Conservation (phyloP, 2,797 vertebrate species). For the Ctenosaura bakeri region DNA sequence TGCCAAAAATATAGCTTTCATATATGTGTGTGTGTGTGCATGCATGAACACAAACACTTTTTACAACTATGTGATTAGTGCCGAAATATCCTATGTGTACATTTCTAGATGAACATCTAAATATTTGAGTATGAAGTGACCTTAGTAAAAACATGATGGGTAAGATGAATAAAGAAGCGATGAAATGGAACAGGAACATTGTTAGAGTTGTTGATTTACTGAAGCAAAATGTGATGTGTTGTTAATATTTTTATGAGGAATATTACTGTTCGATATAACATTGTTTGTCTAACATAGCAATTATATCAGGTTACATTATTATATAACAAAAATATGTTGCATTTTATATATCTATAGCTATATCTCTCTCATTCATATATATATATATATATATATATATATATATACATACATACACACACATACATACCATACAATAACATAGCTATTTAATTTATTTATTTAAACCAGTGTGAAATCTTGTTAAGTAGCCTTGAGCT, state of each 20-base stretch:
- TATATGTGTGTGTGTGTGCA: too few species aligned
- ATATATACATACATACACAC: too few species aligned
- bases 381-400: too few species aligned
- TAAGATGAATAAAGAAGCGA: neutral
- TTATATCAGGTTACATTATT: too few species aligned
- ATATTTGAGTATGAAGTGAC: neutral
- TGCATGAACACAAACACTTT: neutral
- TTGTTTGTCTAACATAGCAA: neutral
- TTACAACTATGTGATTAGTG: neutral
- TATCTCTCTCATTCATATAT: too few species aligned
- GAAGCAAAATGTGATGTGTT: neutral
- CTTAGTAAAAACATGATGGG: neutral
- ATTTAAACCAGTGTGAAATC: too few species aligned
- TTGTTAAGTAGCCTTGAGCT: neutral
- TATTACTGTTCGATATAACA: neutral
- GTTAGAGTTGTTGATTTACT: neutral
- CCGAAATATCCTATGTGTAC: neutral
- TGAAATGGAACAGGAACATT: neutral
- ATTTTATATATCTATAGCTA: too few species aligned
- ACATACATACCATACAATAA: too few species aligned
- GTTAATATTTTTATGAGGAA: neutral
- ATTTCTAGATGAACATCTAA: neutral
- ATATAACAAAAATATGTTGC: too few species aligned
- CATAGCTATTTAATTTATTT: too few species aligned
- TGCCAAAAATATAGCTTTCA: neutral